Evolutionary conservation across 2,113 vertebrate species (phyloP).

Genomic region (Zosterops hypoxanthus): DNA sequence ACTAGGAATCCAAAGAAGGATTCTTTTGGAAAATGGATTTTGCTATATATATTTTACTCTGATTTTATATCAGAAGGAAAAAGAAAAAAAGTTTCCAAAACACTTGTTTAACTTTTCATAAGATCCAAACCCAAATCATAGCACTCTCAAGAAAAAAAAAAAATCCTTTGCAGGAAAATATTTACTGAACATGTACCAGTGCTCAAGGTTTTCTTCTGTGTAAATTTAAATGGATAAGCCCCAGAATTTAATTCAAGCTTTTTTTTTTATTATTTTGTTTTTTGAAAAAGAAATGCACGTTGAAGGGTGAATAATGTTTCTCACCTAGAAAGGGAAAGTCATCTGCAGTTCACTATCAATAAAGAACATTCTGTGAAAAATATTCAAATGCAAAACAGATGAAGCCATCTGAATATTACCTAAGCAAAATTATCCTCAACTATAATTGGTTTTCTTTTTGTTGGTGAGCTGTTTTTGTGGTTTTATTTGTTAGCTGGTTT

Average conservation of each 20-base stretch:
- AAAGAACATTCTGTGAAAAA: not conserved
- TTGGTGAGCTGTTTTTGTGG: not conserved
- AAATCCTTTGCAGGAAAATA: not conserved
- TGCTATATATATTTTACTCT: not conserved
- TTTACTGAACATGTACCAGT: not conserved
- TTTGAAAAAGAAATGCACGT: not conserved
- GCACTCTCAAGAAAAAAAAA: not conserved
- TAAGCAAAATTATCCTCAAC: not conserved
- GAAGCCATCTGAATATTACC: not conserved
- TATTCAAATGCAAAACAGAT: not conserved
- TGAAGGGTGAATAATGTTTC: constrained; percentile 35
- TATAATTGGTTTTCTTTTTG: not conserved
- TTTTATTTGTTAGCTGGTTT: not conserved
- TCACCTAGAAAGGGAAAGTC: constrained; percentile 49
- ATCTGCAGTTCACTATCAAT: not conserved
- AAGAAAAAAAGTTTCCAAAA: not conserved
- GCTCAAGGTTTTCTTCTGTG: not conserved
- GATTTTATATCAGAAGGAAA: not conserved
- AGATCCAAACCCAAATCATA: not conserved
- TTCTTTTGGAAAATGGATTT: not conserved
- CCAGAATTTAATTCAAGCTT: constrained; percentile 1
- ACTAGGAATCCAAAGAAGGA: not conserved
- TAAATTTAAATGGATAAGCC: not conserved
- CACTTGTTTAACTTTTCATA: not conserved
- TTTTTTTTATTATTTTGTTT: not conserved